Percentiles rank a stretch among this genome's conserved stretches.
Evolutionary conservation across 2,888 invertebrate genomes (phyloP).

Genomic region (Luperina nickerlii): DNA sequence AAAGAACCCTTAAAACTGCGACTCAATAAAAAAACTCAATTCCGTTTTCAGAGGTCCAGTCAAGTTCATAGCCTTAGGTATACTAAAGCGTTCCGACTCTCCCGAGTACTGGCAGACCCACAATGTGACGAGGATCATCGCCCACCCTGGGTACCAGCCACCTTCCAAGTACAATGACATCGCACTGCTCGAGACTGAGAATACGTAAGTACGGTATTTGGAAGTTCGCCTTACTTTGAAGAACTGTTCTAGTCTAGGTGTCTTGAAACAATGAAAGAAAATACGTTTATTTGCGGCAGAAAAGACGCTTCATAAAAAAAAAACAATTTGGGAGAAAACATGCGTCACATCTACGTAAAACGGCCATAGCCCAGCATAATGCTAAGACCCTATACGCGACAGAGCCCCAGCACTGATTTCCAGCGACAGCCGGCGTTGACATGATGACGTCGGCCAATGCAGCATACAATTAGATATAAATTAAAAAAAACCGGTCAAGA

Average conservation of each 20-base stretch:
- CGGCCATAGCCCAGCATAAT: no score
- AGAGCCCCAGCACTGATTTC: no score
- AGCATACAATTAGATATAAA: no score
- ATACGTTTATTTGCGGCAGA: no score
- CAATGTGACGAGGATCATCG: conserved; percentile 42
- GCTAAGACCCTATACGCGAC: no score
- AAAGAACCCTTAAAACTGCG: no score
- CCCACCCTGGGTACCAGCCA: conserved; percentile 60
- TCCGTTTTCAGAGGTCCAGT: conserved; percentile 63
- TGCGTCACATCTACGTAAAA: no score
- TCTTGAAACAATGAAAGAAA: neutral
- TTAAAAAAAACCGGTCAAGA: no score
- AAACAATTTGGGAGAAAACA: no score
- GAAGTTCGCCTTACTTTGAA: neutral
- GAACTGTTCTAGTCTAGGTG: neutral
- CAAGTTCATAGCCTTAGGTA: conserved; percentile 33
- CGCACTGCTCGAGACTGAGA: conserved; percentile 60
- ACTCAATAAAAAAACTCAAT: neutral
- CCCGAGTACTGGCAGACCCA: conserved; percentile 50
- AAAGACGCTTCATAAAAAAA: no score
- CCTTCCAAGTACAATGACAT: conserved; percentile 66
- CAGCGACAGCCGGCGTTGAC: no score
- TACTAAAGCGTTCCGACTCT: conserved; percentile 65
- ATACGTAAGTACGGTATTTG: conserved; percentile 25
- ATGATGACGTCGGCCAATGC: no score